Conservation (phyloP, 2,888 invertebrate genomes). For the Orthosia cruda region DNA sequence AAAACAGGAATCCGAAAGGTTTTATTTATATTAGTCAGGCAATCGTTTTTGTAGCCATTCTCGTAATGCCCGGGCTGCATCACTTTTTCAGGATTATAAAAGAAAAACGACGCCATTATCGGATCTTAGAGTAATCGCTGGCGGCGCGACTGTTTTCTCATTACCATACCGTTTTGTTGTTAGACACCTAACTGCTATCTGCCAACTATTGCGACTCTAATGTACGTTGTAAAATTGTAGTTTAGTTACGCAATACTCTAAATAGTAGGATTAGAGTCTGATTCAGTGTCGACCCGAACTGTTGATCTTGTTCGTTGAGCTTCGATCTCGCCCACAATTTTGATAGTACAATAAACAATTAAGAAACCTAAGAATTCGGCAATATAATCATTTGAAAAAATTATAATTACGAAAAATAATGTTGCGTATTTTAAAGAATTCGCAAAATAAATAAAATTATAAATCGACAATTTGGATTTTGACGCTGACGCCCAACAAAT, state of each 20-base stretch:
- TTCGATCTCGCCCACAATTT: slow-evolving; percentile 38
- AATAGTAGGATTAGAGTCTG: slow-evolving; percentile 52
- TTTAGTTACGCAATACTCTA: slow-evolving; percentile 34
- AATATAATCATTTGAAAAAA: no score
- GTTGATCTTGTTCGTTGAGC: slow-evolving; percentile 33
- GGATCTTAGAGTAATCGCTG: slow-evolving; percentile 87
- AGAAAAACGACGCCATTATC: slow-evolving; percentile 89
- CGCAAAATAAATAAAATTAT: no score
- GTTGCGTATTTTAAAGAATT: no score
- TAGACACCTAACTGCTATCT: slow-evolving; percentile 54
- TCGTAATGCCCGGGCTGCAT: slow-evolving; percentile 80
- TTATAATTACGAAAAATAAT: no score
- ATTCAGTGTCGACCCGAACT: slow-evolving; percentile 39
- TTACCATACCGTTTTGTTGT: slow-evolving; percentile 82
- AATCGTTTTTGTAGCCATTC: slow-evolving; percentile 81
- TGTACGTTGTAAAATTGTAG: slow-evolving; percentile 35
- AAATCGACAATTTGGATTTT: no score
- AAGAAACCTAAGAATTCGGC: no score
- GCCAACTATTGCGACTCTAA: slow-evolving; percentile 45
- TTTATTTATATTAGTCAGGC: slow-evolving; percentile 83
- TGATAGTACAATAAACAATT: no score
- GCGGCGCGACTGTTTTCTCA: slow-evolving; percentile 84
- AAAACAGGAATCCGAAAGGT: slow-evolving; percentile 79
- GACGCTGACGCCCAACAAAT: no score
- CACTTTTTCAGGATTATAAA: slow-evolving; percentile 90